A percentile compares a stretch with the other conserved stretches of the same genome.
These are phyloP conservation scores for Halichoerus grypus DNA, from an alignment of 2,113 vertebrate species.

Conservation along the genomic window DNA sequence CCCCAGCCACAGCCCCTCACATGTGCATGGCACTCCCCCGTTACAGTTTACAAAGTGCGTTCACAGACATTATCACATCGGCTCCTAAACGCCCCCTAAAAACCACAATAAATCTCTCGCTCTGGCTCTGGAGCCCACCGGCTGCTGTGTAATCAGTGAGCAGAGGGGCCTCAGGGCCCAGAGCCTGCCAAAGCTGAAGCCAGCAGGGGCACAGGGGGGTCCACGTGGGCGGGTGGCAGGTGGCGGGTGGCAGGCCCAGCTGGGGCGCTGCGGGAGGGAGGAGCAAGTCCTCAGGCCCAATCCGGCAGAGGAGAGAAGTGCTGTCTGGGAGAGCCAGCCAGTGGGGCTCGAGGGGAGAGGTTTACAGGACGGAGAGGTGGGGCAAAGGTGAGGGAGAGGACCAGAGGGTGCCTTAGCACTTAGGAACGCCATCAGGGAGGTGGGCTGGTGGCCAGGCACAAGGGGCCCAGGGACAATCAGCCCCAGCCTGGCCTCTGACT, in stretches of 20 bases:
- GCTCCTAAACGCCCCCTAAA: constrained; percentile 85
- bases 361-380: fast-evolving
- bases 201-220: constrained; percentile 73
- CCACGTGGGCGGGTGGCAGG: constrained; percentile 78
- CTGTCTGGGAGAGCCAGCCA: neutral
- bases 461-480: neutral
- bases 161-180: constrained; percentile 77
- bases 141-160: constrained; percentile 77
- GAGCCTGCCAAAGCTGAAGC: constrained; percentile 75
- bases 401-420: neutral
- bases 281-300: constrained; percentile 28
- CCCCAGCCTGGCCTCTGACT: neutral
- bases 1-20: constrained; percentile 59
- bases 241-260: constrained; percentile 77
- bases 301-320: neutral
- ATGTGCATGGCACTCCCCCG: constrained; percentile 77
- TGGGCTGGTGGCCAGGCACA: neutral
- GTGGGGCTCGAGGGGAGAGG: neutral
- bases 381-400: neutral
- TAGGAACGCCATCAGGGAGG: neutral
- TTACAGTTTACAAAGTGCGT: constrained; percentile 83
- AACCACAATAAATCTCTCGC: constrained; percentile 83
- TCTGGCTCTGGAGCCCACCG: constrained; percentile 81
- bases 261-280: constrained; percentile 51
- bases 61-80: constrained; percentile 84